These are phyloP conservation scores for Gerosis bhagava DNA, from an alignment of 2,888 invertebrate species.

Conservation along the genomic window DNA sequence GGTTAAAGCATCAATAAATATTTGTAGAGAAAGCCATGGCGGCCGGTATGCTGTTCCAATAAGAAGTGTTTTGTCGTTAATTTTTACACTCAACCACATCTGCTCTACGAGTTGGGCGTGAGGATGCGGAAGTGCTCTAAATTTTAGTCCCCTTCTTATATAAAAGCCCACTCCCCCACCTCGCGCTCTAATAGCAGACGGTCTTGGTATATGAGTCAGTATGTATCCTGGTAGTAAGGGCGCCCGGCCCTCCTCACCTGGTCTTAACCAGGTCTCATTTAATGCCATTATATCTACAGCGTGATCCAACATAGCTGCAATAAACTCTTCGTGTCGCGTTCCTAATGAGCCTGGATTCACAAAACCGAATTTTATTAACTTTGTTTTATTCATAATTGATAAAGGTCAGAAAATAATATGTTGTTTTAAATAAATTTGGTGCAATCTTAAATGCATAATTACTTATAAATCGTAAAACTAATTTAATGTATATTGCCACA, in stretches of 20 bases:
- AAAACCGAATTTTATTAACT: conserved; percentile 11
- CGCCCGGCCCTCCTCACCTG: conserved; percentile 22
- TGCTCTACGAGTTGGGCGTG: neutral
- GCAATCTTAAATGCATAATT: no score
- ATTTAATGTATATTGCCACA: no score
- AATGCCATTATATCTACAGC: conserved; percentile 25
- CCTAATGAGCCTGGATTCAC: conserved; percentile 5
- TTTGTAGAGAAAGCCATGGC: no score
- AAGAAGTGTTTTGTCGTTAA: neutral
- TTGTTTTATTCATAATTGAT: conserved; percentile 6
- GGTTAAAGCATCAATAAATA: neutral
- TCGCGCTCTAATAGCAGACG: neutral
- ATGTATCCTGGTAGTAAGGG: conserved; percentile 22
- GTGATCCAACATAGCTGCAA: conserved; percentile 11
- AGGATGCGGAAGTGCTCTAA: neutral
- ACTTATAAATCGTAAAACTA: no score
- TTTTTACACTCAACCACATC: neutral
- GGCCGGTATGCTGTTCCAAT: neutral
- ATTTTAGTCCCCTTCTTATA: neutral
- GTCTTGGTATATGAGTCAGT: conserved; percentile 16
- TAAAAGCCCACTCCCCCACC: neutral
- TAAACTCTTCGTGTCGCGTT: conserved; percentile 21
- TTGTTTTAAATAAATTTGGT: no score
- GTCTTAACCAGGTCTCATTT: conserved; percentile 25
- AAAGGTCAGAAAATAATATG: no score